Conservation (phyloP, 2,113 vertebrate genomes). For the Geothlypis trichas region DNA sequence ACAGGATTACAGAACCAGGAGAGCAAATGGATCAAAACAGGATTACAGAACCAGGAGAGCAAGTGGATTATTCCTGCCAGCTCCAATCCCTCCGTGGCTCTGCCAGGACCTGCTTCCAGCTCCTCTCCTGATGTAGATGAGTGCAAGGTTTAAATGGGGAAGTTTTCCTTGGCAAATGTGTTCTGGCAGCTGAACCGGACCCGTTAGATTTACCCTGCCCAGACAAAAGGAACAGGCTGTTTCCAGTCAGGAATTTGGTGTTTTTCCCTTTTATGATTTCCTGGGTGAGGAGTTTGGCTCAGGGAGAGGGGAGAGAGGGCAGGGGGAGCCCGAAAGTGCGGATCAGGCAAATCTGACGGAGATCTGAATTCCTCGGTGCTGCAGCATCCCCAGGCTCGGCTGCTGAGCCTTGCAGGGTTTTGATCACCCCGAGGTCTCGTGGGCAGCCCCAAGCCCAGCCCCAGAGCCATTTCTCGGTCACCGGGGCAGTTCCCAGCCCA, state of each 20-base stretch:
- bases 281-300: not conserved
- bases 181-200: constrained; percentile 23
- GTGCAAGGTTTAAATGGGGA: constrained; percentile 66
- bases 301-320: not conserved
- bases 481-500: rapidly evolving
- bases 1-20: no score
- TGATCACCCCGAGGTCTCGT: not conserved
- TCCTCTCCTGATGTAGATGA: constrained; percentile 58
- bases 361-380: not conserved
- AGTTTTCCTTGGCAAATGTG: constrained; percentile 72
- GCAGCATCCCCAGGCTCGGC: not conserved
- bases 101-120: constrained; percentile 67
- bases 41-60: not conserved
- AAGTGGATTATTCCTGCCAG: not conserved
- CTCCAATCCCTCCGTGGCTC: constrained; percentile 9
- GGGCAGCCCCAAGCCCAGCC: not conserved
- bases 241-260: constrained; percentile 24
- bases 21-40: no score
- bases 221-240: constrained; percentile 48
- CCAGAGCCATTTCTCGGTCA: not conserved
- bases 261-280: constrained; percentile 3
- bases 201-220: constrained; percentile 46
- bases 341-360: not conserved
- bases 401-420: not conserved
- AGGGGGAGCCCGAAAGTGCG: not conserved